phyloP scores from a whole-genome alignment of 1,140 invertebrate species.

The Stenopsyche tienmushanensis region DNA sequence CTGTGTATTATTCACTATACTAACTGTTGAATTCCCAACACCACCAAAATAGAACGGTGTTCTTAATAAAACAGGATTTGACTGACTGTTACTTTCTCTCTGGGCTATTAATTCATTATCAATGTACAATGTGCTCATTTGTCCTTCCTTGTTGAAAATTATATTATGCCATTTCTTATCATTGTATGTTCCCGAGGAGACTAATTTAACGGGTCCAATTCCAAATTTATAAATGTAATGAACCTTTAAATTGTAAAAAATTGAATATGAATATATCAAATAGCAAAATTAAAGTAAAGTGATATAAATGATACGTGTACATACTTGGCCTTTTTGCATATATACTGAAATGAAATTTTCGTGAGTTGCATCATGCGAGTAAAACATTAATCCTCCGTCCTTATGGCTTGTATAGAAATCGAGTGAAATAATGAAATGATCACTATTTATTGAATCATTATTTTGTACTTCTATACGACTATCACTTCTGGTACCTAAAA shows the following conservation, averaged over 20 bases:
- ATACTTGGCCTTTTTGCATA: slow-evolving; percentile 75
- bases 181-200: slow-evolving; percentile 63
- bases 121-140: slow-evolving; percentile 65
- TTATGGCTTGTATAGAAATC: slow-evolving; percentile 76
- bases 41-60: slow-evolving; percentile 83
- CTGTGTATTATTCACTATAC: slow-evolving; percentile 43
- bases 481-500: slow-evolving; percentile 62
- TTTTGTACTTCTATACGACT: slow-evolving; percentile 74
- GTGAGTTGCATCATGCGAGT: slow-evolving; percentile 67
- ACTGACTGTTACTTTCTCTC: slow-evolving; percentile 57
- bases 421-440: slow-evolving; percentile 74
- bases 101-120: slow-evolving; percentile 62
- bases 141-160: slow-evolving; percentile 59
- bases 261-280: slow-evolving; percentile 6
- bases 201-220: slow-evolving; percentile 63
- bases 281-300: slow-evolving; percentile 2
- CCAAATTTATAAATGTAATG: slow-evolving; percentile 75
- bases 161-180: slow-evolving; percentile 88
- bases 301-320: not conserved
- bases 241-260: slow-evolving; percentile 52
- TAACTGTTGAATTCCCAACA: slow-evolving; percentile 43
- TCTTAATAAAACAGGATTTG: slow-evolving; percentile 62
- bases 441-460: slow-evolving; percentile 61
- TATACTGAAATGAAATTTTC: slow-evolving; percentile 80
- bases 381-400: slow-evolving; percentile 84